Conservation (phyloP, 2,113 vertebrate species). For the Amphiprion ocellaris region DNA sequence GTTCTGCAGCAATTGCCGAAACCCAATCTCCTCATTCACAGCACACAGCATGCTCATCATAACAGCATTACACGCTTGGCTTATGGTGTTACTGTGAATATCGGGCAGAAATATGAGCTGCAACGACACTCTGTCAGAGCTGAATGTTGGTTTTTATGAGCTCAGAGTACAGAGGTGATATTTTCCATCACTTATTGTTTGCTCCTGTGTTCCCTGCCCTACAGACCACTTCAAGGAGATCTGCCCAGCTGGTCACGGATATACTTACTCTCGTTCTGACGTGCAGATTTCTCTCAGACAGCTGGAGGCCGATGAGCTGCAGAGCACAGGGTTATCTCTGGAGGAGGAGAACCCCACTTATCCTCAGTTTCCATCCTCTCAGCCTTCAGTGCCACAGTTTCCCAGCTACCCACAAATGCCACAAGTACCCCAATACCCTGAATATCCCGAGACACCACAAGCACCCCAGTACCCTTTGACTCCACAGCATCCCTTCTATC, state of each 20-base stretch:
- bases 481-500: conserved; percentile 56
- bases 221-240: conserved; percentile 87
- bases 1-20: conserved; percentile 32
- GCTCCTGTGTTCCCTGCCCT: conserved; percentile 49
- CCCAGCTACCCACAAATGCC: conserved; percentile 61
- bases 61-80: conserved; percentile 65
- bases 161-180: conserved; percentile 16
- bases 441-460: conserved; percentile 61
- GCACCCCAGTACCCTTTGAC: conserved; percentile 49
- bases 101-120: conserved; percentile 57
- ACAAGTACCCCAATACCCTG: conserved; percentile 55
- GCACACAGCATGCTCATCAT: conserved; percentile 49
- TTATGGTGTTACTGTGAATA: conserved; percentile 53
- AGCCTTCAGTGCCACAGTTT: conserved; percentile 50
- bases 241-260: conserved; percentile 87
- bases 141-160: conserved; percentile 14
- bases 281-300: conserved; percentile 89
- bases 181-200: conserved; percentile 54
- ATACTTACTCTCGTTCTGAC: conserved; percentile 85
- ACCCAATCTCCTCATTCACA: conserved; percentile 42
- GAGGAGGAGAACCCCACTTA: conserved; percentile 77
- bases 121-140: conserved; percentile 51
- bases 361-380: conserved; percentile 67
- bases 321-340: conserved; percentile 68
- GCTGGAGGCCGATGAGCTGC: conserved; percentile 88